These are phyloP conservation scores for Trachymyrmex septentrionalis DNA, from an alignment of 1,140 invertebrate species.

Conservation along the genomic window DNA sequence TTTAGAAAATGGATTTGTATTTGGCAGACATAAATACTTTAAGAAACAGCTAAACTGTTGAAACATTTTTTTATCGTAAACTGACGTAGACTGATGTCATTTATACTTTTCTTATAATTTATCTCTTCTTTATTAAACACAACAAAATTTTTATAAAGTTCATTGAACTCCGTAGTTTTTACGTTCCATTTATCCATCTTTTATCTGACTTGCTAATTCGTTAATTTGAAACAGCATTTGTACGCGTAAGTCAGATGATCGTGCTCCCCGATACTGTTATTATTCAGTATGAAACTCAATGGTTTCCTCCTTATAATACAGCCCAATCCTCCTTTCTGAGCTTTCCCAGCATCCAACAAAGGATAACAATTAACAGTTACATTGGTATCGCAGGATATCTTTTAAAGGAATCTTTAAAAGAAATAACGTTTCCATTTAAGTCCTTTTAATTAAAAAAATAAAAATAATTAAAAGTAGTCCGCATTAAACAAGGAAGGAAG, in stretches of 20 bases:
- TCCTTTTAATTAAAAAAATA: neutral
- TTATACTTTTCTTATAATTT: neutral
- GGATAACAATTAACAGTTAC: slow-evolving; percentile 45
- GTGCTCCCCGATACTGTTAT: slow-evolving; percentile 41
- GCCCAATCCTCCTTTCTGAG: slow-evolving; percentile 40
- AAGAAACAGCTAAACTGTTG: too few relatives aligned
- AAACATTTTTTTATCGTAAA: too few relatives aligned
- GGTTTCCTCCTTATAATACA: slow-evolving; percentile 37
- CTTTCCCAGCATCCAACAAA: slow-evolving; percentile 38
- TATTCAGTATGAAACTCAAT: slow-evolving; percentile 63
- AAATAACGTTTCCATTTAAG: slow-evolving; percentile 9
- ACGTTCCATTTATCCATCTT: slow-evolving; percentile 32
- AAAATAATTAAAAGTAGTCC: neutral
- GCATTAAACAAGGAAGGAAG: neutral
- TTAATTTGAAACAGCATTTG: slow-evolving; percentile 54
- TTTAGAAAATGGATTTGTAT: too few relatives aligned
- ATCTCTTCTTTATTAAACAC: neutral
- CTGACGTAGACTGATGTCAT: neutral
- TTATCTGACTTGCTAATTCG: slow-evolving; percentile 63
- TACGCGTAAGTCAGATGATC: slow-evolving; percentile 33
- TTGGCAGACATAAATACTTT: too few relatives aligned
- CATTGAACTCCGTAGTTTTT: slow-evolving; percentile 20
- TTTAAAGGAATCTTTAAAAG: slow-evolving; percentile 20
- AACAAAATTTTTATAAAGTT: slow-evolving; percentile 7
- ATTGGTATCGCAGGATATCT: neutral